Evolutionary conservation across 2,888 invertebrate species (phyloP), one percentile per base, ranked within the genome.

Genomic region (Phaedon cochleariae): DNA sequence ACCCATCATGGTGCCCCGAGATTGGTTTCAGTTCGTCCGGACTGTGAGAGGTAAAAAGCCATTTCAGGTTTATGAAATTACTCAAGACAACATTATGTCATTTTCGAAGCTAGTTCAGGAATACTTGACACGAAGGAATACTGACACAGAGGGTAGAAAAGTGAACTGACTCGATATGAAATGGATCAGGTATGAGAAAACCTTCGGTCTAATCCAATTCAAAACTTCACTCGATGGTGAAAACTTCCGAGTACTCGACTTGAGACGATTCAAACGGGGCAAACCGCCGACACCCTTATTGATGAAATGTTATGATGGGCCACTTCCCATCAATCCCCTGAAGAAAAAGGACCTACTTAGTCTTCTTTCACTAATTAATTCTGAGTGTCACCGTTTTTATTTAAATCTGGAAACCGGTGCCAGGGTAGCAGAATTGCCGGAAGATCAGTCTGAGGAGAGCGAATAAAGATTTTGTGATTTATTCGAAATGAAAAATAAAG

Each of bases 161-260:
- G n/a, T n/a, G n/a, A n/a, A n/a, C n/a, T n/a, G n/a, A n/a, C n/a
- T 68, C 51, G 59, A 68, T 41, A 68, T 65, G 20, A 62, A 59
- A 59, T 68, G 62, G 68, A 53, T 68, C 26, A 58, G 65, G 49
- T 65, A 65, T 54, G 68, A 68, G 57, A 65, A 68, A 68, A 62
- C 53, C 26, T 64, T 65, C 21, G 68, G 64, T 4, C 46, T 68
- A 22, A 62, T 68, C 17, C 37, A 67, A 59, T 65, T n/a, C n/a
- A n/a, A n/a, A n/a, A n/a, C n/a, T n/a, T n/a, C n/a, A n/a, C n/a
- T n/a, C n/a, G n/a, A n/a, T 68, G 68, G 65, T 49, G 65, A 65
- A 62, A 55, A 59, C 20, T 65, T 68, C 53, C 48, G 62, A 58
- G 49, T 59, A 62, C 59, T 67, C 29, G 64, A 67, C 49, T 55